Evolutionary conservation across 2,888 invertebrate species (phyloP), one percentile per base, ranked within the genome.

Genomic region (Agonopterix heracliana): DNA sequence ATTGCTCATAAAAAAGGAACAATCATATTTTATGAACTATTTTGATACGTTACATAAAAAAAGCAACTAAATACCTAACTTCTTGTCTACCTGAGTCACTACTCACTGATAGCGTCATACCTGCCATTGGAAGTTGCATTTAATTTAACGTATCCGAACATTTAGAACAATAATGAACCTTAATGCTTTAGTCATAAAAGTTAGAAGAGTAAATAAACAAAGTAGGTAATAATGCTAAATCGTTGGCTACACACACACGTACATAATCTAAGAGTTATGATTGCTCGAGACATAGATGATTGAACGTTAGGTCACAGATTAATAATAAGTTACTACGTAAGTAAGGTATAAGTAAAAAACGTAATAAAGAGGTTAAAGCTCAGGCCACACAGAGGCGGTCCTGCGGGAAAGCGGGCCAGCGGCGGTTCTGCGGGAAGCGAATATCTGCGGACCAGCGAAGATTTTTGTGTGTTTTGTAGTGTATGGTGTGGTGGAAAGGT

Each of bases 61-160:
- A 38, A 38, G n/a, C 38, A 9, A 38, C 38, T 38, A 38, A 38
- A 38, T 38, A 54, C 52, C 44, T 55, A 13, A 49, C 11, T 47
- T 58, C 63, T 57, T 50, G 41, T 53, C 50, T 56, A 61, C 59
- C 63, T 74, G 71, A 71, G 54, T 73, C 73, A 72, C 54, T 57
- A 71, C 53, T 73, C 73, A 72, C 54, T 57, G 62, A 66, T 71
- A 69, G 60, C 67, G 68, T 68, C 67, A 71, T 59, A 48, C 41
- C 11, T 13, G 26, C 26, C 46, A 35, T 44, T 41, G 13, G 49
- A 17, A 44, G 34, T 11, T 40, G 34, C 45, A 40, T 43, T 38
- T 40, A n/a, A 13, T 12, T 8, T 7, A 41, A 46, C 40, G 26
- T 2, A 9, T 26, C 3, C 7, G 26, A 26, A 26, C 4, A 10